Conservation (phyloP, 2,888 invertebrate species). For the Hartigia nigra region DNA sequence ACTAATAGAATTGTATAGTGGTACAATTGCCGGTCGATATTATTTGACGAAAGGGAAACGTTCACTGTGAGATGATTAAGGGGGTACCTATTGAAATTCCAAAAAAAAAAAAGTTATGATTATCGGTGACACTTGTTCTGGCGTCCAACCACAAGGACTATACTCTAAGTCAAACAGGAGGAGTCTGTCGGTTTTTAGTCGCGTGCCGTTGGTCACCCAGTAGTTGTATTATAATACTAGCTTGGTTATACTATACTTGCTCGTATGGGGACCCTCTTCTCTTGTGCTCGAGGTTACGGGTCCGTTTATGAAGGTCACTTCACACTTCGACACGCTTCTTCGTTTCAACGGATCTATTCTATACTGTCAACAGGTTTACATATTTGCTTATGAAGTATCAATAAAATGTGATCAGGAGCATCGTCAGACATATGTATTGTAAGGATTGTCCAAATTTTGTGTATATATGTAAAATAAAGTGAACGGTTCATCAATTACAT, state of each 20-base stretch:
- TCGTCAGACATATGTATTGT: background rate
- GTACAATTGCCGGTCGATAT: background rate
- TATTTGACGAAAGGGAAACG: background rate
- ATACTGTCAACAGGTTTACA: background rate
- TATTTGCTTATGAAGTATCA: background rate
- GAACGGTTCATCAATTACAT: background rate
- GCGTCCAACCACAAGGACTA: background rate
- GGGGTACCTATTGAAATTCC: background rate
- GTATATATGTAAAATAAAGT: background rate
- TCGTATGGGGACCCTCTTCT: background rate
- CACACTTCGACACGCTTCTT: conserved; percentile 1
- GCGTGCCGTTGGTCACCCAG: conserved; percentile 9
- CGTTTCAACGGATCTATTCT: background rate
- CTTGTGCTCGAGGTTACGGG: conserved; percentile 2
- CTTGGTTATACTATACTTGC: conserved; percentile 3
- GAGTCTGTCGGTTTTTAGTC: conserved; percentile 4
- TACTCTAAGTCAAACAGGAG: background rate
- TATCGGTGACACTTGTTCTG: background rate
- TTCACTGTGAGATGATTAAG: background rate
- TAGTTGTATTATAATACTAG: conserved; percentile 1
- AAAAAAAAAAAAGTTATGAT: background rate
- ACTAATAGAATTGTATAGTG: background rate
- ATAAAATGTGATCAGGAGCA: background rate
- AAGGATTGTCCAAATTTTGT: background rate
- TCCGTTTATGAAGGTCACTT: conserved; percentile 2